These are phyloP conservation scores for Electrona antarctica DNA, from an alignment of 2,113 vertebrate species.

Conservation along the genomic window DNA sequence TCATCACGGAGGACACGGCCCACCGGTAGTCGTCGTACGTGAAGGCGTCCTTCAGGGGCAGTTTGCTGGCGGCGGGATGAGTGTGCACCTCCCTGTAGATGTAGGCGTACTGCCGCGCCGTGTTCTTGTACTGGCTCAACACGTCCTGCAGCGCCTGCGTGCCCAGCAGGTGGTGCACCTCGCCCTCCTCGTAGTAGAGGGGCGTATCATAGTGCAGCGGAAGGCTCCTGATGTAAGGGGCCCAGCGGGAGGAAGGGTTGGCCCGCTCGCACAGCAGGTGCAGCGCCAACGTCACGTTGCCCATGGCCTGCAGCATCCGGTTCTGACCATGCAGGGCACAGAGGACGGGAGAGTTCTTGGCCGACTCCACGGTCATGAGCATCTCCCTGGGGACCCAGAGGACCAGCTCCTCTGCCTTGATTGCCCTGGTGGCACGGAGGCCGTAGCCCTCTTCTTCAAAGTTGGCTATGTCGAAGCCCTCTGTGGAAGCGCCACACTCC, in stretches of 20 bases:
- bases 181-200: conserved; percentile 93
- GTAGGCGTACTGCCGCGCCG: conserved; percentile 96
- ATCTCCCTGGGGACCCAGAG: conserved; percentile 97
- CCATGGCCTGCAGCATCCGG: conserved; percentile 97
- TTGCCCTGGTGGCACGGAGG: conserved; percentile 89
- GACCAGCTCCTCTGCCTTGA: conserved; percentile 98
- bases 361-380: conserved; percentile 96
- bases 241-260: conserved; percentile 88
- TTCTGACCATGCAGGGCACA: conserved; percentile 93
- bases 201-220: conserved; percentile 93
- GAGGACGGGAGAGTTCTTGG: conserved; percentile 87
- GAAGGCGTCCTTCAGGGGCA: conserved; percentile 97
- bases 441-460: conserved; percentile 93
- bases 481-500: conserved; percentile 88
- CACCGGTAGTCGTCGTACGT: conserved; percentile 99
- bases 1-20: conserved; percentile 98
- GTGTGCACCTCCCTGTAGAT: conserved; percentile 98
- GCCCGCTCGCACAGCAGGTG: conserved; percentile 94
- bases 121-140: conserved; percentile 98
- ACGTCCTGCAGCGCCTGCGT: conserved; percentile 91
- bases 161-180: conserved; percentile 89
- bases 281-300: conserved; percentile 94
- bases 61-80: conserved; percentile 95
- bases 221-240: conserved; percentile 94
- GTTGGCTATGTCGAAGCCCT: conserved; percentile 88